Evolutionary conservation across 2,113 vertebrate genomes (phyloP), one percentile per base, ranked within the genome.

Genomic region (Orientallactaga bullata): DNA sequence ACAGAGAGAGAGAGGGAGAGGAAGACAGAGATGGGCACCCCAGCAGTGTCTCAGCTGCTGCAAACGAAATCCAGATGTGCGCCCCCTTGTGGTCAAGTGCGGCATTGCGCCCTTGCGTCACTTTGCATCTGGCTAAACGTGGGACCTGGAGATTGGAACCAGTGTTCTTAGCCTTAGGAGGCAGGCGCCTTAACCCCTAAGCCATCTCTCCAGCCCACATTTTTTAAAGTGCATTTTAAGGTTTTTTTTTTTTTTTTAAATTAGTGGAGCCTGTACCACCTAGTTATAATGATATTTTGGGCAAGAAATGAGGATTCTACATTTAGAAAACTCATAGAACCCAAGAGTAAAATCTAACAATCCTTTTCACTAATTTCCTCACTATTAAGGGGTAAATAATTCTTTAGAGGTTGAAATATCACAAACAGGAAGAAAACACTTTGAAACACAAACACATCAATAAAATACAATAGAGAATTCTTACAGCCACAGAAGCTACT

Each of bases 331-430:
- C 4, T 76, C 37, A 16, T 39, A 35, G 78, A 81, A 65, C 55
- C 55, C 47, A 89, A 60, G 72, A 96, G n/a, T 65, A 91, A 93
- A 87, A 93, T 24, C 37, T 47, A 87, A 65, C 21, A 73, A 2
- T 77, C 37, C 26, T 69, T 47, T 63, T 90, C 85, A 13, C 15
- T 15, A 51, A 17, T 81, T 84, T 90, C 73, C 6, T 85, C 58
- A 80, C 15, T 89, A 79, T 30, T 80, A 72, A 60, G 35, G 17
- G 23, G 6, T 18, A 89, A 74, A 61, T 71, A 76, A 37, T 71
- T 88, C 26, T 90, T 93, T 68, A 21, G 61, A 91, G 37, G 15
- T 24, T 88, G 77, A 82, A 93, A 69, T 83, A 91, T 66, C 37
- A 55, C 16, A 58, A 47, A 77, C 3, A 9, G 47, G 32, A 72